phyloP scores from a whole-genome alignment of 2,888 invertebrate species.

The Pseudoips prasinana region DNA sequence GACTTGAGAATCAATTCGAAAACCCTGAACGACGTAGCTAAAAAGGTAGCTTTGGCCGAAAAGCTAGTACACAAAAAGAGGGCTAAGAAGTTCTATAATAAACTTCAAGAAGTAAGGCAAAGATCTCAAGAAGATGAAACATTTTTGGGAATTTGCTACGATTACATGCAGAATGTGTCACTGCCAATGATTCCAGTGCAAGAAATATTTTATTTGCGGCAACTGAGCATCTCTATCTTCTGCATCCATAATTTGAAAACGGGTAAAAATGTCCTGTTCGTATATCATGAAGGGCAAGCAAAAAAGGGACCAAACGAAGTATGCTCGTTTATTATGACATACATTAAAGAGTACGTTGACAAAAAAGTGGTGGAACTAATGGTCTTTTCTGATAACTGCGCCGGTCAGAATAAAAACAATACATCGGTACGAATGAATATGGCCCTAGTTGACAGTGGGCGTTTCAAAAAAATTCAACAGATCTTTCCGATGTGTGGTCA shows the following conservation, averaged over 20 bases:
- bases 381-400: conserved; percentile 8
- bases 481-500: conserved; percentile 2
- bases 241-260: conserved; percentile 8
- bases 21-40: conserved; percentile 10
- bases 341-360: conserved; percentile 6
- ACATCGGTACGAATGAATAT: conserved; percentile 1
- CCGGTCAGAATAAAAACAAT: conserved; percentile 6
- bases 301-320: conserved; percentile 9
- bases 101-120: conserved; percentile 8
- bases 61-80: conserved; percentile 14
- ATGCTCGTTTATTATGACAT: conserved; percentile 7
- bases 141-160: conserved; percentile 11
- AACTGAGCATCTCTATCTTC: conserved; percentile 3
- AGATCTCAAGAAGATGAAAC: conserved; percentile 10
- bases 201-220: conserved; percentile 11
- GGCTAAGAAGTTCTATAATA: conserved; percentile 6
- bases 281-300: conserved; percentile 4
- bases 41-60: conserved; percentile 14
- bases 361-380: conserved; percentile 3
- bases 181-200: conserved; percentile 14
- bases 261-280: conserved; percentile 2
- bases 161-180: conserved; percentile 13
- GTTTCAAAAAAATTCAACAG: conserved; percentile 1
- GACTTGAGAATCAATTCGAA: conserved; percentile 13
- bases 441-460: conserved; percentile 2